These are phyloP conservation scores for Piezodorus guildinii DNA, from an alignment of 1,140 invertebrate species.

Conservation along the genomic window DNA sequence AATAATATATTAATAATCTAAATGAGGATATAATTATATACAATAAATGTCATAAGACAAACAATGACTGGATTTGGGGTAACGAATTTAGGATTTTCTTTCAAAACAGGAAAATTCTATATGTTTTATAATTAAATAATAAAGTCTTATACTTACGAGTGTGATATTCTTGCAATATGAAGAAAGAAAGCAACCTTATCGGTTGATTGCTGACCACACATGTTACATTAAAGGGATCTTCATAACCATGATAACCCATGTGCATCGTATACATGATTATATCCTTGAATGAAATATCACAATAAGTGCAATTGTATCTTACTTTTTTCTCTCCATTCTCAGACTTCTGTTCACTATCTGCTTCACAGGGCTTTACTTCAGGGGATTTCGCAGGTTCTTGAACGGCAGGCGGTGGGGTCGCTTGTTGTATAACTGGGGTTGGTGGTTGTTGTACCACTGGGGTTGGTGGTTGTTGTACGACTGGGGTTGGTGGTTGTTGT, in stretches of 20 bases:
- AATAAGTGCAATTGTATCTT: slow-evolving; percentile 64
- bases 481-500: too few relatives aligned
- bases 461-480: too few relatives aligned
- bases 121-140: background rate
- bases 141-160: slow-evolving; percentile 34
- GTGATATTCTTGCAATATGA: slow-evolving; percentile 75
- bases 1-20: slow-evolving; percentile 10
- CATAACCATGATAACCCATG: slow-evolving; percentile 87
- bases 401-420: background rate
- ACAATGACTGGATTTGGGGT: background rate
- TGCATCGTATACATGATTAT: slow-evolving; percentile 87
- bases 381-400: slow-evolving; percentile 4
- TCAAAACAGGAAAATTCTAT: background rate
- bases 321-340: slow-evolving; percentile 7
- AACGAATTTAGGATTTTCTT: background rate
- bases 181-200: slow-evolving; percentile 84
- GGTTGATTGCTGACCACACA: slow-evolving; percentile 71
- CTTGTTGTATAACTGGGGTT: too few relatives aligned
- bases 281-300: slow-evolving; percentile 83
- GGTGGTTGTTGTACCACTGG: too few relatives aligned
- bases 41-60: background rate
- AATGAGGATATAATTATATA: background rate
- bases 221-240: slow-evolving; percentile 90
- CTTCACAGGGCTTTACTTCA: slow-evolving; percentile 19
- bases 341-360: slow-evolving; percentile 7